A percentile compares a stretch with the other conserved stretches of the same genome.
phyloP scores from a whole-genome alignment of 2,888 invertebrate genomes.

The Margaritifera margaritifera region DNA sequence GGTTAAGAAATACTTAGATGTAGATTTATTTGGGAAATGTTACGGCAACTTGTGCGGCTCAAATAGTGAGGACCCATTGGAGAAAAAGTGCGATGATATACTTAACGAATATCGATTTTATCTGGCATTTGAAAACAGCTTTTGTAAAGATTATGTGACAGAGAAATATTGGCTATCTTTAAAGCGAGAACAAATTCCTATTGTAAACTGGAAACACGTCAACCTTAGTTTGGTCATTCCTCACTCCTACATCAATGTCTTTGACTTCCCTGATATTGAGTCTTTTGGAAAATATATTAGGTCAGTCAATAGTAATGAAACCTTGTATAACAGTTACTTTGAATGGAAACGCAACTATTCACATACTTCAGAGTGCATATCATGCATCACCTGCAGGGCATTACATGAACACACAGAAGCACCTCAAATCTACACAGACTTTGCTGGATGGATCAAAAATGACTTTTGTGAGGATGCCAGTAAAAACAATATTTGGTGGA shows the following conservation, averaged over 20 bases:
- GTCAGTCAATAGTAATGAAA: conserved; percentile 28
- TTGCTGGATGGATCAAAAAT: no score
- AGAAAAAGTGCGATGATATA: conserved; percentile 22
- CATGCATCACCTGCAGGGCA: no score
- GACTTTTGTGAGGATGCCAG: no score
- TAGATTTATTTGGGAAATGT: conserved; percentile 46
- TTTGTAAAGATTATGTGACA: conserved; percentile 45
- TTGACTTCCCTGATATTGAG: conserved; percentile 20
- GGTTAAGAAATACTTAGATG: not conserved
- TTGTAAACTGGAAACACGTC: conserved; percentile 36
- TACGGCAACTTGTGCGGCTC: conserved; percentile 17
- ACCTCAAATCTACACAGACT: no score
- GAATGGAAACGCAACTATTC: conserved; percentile 28
- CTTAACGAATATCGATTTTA: conserved; percentile 42
- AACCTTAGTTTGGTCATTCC: conserved; percentile 12
- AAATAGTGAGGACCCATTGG: not conserved
- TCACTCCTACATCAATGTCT: conserved; percentile 24
- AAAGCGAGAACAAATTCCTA: conserved; percentile 32
- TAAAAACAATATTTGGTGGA: no score
- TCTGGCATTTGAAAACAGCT: conserved; percentile 44
- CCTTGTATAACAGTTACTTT: conserved; percentile 40
- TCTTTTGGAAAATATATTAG: conserved; percentile 28
- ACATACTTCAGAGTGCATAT: no score
- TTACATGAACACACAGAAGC: no score
- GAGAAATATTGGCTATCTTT: conserved; percentile 47